Evolutionary conservation across 1,140 invertebrate genomes (phyloP).

Genomic region (Pissodes strobi): DNA sequence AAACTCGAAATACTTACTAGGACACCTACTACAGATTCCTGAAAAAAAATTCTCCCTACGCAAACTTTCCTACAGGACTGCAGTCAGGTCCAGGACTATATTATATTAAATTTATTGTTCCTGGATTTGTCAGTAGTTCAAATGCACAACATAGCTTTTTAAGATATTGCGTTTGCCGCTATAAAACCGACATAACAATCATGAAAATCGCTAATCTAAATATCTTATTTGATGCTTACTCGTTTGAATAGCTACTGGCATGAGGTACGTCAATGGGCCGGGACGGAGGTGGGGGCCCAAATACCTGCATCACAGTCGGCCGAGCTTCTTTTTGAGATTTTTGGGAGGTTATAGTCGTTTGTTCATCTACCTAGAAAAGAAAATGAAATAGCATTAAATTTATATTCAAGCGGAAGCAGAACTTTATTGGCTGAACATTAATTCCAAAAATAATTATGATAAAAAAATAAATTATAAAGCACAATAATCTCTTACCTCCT

Average conservation of each 20-base stretch:
- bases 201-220: not conserved
- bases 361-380: slow-evolving; percentile 66
- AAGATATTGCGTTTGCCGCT: not conserved
- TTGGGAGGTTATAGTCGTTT: slow-evolving; percentile 76
- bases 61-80: too few relatives aligned
- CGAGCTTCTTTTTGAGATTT: slow-evolving; percentile 60
- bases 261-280: slow-evolving; percentile 58
- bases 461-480: too few relatives aligned
- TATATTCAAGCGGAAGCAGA: too few relatives aligned
- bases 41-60: too few relatives aligned
- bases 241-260: slow-evolving; percentile 23
- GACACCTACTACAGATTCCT: too few relatives aligned
- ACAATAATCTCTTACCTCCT: slow-evolving; percentile 61
- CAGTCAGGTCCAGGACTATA: too few relatives aligned
- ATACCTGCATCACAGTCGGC: slow-evolving; percentile 64
- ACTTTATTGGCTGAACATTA: too few relatives aligned
- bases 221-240: slow-evolving; percentile 38
- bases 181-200: not conserved
- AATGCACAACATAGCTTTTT: not conserved
- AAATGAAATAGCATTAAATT: too few relatives aligned
- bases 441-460: too few relatives aligned
- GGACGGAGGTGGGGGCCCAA: slow-evolving; percentile 57
- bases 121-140: too few relatives aligned
- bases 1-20: too few relatives aligned
- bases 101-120: too few relatives aligned